These are phyloP conservation scores for Muscicapa comitata DNA, from an alignment of 2,797 vertebrate genomes.

Conservation along the genomic window DNA sequence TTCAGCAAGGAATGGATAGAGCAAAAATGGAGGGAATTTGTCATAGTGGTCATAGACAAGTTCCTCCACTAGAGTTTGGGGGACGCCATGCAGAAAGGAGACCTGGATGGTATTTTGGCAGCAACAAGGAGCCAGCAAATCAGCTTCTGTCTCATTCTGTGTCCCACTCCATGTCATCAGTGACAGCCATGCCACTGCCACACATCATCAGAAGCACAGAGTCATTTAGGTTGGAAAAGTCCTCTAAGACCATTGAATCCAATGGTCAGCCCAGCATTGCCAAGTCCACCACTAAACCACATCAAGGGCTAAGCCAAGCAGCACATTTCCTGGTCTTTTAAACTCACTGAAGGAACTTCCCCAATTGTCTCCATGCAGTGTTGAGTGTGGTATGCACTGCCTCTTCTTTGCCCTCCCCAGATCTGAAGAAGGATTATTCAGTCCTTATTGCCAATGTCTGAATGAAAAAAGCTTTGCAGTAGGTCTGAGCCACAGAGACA, in stretches of 20 bases:
- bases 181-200: background rate
- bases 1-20: background rate
- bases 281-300: background rate
- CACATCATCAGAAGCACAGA: background rate
- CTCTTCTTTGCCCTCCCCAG: background rate
- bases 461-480: background rate
- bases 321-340: background rate
- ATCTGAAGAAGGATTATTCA: background rate
- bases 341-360: background rate
- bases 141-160: background rate
- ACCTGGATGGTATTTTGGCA: background rate
- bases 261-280: background rate
- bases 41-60: too few species aligned
- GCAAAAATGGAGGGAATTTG: background rate
- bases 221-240: background rate
- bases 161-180: background rate
- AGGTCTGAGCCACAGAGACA: background rate
- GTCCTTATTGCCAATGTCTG: background rate
- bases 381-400: rapidly evolving
- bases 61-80: background rate
- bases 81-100: rapidly evolving
- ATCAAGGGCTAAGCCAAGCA: background rate
- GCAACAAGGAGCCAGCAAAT: background rate
- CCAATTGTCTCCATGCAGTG: rapidly evolving
- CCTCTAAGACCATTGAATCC: background rate